phyloP scores from a whole-genome alignment of 2,888 invertebrate species.

The Azorinus chamasolen region DNA sequence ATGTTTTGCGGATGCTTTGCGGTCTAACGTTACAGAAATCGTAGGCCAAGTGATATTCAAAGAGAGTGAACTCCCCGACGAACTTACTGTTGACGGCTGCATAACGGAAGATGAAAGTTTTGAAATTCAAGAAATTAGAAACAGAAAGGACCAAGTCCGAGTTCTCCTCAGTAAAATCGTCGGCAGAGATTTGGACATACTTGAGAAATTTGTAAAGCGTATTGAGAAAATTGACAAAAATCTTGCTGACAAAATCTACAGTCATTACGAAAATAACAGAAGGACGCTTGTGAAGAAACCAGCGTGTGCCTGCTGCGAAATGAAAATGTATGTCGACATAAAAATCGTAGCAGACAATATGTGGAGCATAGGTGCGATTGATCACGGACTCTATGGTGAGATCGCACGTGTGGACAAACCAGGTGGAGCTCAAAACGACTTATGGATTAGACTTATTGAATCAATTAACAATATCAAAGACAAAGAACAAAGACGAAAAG shows the following conservation, averaged over 20 bases:
- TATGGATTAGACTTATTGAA: neutral
- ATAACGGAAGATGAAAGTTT: slow-evolving; percentile 8
- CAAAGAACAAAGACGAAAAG: neutral
- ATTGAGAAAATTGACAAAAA: neutral
- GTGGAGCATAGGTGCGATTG: neutral
- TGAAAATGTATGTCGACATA: slow-evolving; percentile 1
- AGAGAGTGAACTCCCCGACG: slow-evolving; percentile 4
- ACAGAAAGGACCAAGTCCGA: slow-evolving; percentile 11
- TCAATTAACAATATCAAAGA: neutral
- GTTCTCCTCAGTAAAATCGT: neutral
- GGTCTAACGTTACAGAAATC: neutral
- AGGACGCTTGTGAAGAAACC: too few relatives aligned
- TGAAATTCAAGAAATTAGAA: neutral
- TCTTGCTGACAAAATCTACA: neutral
- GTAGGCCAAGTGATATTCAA: neutral
- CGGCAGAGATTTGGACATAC: neutral
- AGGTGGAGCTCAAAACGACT: neutral
- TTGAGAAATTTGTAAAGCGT: neutral
- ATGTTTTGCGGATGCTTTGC: neutral
- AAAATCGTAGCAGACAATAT: slow-evolving; percentile 4
- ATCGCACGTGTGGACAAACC: neutral
- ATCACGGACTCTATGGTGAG: neutral
- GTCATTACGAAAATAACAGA: neutral
- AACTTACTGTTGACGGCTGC: neutral
- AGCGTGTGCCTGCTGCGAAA: neutral